Evolutionary conservation across 2,113 vertebrate species (phyloP), one percentile per base, ranked within the genome.

Genomic region (Cricetomys ansorgei): DNA sequence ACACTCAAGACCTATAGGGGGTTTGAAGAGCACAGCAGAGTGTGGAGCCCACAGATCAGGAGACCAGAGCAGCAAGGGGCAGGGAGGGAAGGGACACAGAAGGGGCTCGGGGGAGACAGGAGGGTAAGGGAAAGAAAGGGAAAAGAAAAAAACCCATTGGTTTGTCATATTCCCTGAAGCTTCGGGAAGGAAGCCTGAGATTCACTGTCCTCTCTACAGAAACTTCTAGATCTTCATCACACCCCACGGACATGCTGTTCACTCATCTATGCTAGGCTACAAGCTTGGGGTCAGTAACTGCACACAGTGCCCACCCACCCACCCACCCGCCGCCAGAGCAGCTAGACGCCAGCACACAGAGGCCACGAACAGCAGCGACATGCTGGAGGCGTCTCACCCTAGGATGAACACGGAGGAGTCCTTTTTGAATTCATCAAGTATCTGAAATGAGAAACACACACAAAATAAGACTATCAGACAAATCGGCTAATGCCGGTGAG

Each of bases 341-440:
- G 21, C 62, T 0, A 50, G 43, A 5, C 86, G 6, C 10, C 5
- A 6, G 48, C 31, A 10, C 50, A 5, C 1, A 3, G 4, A 37
- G 0, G 0, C 73, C 89, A 73, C 4, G 2, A 65, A 50, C 3
- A 29, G 17, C 40, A 31, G 81, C 31, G 37, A 1, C 34, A 43
- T 29, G 0, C 15, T 88, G 55, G 0, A 86, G 91, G 40, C 70
- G 25, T 98, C 99, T 99, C 97, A 99, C 99, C 99, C 99, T 98
- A 99, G 98, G 97, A 99, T 99, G 96, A 99, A 99, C 94, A 99
- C 98, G 70, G 99, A 99, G 0, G 99, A 99, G 96, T 99, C 99
- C 94, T 98, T 99, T 98, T 99, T 99, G 98, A 99, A 99, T 98
- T 99, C 99, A 23, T 99, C 99, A 16, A 99, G 99, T 97, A 99